These are phyloP conservation scores for Dichetophora obliterata DNA, from an alignment of 2,888 invertebrate genomes.

Conservation along the genomic window DNA sequence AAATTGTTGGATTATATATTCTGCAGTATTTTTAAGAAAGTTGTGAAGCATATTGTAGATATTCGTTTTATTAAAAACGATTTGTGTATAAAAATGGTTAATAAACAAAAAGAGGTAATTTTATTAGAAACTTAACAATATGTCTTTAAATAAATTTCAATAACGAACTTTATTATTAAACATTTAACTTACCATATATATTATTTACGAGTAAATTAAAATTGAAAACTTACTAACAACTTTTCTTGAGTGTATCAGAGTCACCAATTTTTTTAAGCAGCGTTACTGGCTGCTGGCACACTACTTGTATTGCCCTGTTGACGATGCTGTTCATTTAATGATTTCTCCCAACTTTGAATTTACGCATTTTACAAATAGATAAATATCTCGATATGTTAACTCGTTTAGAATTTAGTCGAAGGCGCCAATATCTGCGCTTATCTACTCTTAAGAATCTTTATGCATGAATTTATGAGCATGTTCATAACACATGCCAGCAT, in stretches of 20 bases:
- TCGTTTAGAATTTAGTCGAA: constrained; percentile 35
- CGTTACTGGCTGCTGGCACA: neutral
- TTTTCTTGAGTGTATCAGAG: neutral
- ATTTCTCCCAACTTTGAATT: constrained; percentile 10
- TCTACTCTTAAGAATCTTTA: constrained; percentile 32
- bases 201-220: no score
- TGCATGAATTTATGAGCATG: constrained; percentile 32
- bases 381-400: constrained; percentile 27
- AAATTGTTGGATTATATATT: no score
- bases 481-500: constrained; percentile 1
- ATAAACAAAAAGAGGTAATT: no score
- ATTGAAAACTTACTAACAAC: no score
- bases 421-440: constrained; percentile 35
- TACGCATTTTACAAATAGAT: constrained; percentile 14
- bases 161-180: no score
- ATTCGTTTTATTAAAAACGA: no score
- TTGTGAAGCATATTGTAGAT: no score
- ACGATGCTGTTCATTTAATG: constrained; percentile 25
- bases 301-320: neutral
- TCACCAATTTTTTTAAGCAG: neutral
- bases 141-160: no score
- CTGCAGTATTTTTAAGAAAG: no score
- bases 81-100: no score
- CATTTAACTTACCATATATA: no score
- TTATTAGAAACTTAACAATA: no score